Conservation (phyloP, 1,140 invertebrate genomes). For the Streblospio benedicti region DNA sequence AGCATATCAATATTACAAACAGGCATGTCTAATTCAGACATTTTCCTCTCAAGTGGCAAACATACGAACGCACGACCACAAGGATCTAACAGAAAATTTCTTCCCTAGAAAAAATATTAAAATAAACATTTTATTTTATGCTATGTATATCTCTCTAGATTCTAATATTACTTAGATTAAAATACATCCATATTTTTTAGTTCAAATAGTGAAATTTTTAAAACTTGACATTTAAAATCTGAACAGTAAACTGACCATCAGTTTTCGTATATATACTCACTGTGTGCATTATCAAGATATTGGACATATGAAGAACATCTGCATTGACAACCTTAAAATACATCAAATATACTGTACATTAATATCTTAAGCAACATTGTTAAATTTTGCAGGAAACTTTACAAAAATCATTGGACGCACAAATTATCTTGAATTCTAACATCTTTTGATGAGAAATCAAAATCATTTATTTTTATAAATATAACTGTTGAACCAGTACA, state of each 20-base stretch:
- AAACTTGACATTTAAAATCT: no score
- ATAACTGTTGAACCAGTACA: not conserved
- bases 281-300: conserved; percentile 49
- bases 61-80: conserved; percentile 44
- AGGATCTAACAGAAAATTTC: conserved; percentile 42
- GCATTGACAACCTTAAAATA: conserved; percentile 41
- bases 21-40: conserved; percentile 28
- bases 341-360: no score
- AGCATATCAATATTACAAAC: conserved; percentile 38
- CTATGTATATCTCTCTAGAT: no score
- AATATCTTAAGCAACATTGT: no score
- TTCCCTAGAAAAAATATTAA: conserved; percentile 32
- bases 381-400: no score
- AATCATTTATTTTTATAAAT: not conserved
- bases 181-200: no score
- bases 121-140: not conserved
- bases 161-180: no score
- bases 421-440: no score
- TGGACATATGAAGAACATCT: conserved; percentile 45
- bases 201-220: no score
- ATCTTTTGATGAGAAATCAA: no score
- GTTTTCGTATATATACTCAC: conserved; percentile 28
- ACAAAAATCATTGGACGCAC: no score
- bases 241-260: not conserved
- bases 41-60: conserved; percentile 26